Conservation (phyloP, 2,113 vertebrate genomes). For the Eublepharis macularius region DNA sequence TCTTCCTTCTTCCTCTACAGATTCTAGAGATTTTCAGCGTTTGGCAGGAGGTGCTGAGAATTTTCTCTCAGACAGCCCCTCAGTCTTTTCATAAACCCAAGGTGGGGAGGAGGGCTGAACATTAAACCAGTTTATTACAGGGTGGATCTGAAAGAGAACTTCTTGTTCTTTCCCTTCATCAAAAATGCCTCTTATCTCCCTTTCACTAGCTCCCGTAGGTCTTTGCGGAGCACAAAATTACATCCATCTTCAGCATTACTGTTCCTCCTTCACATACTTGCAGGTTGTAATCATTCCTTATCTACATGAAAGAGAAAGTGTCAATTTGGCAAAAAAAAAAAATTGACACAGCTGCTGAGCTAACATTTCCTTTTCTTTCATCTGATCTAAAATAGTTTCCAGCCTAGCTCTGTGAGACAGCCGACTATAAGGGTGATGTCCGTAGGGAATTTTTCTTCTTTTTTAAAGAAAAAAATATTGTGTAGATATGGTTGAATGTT, state of each 20-base stretch:
- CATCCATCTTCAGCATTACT: slow-evolving; percentile 12
- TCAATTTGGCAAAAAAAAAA: slow-evolving; percentile 45
- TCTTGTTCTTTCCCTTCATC: neutral
- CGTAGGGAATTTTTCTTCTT: slow-evolving; percentile 33
- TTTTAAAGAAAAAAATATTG: neutral
- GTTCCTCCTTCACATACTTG: slow-evolving; percentile 21
- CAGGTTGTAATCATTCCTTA: slow-evolving; percentile 36
- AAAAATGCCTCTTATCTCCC: neutral
- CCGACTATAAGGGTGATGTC: neutral
- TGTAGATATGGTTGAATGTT: slow-evolving; percentile 54
- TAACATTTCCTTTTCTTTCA: slow-evolving; percentile 57
- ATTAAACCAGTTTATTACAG: neutral
- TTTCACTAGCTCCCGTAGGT: slow-evolving; percentile 6
- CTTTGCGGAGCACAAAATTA: slow-evolving; percentile 31
- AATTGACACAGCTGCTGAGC: slow-evolving; percentile 4
- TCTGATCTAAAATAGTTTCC: slow-evolving; percentile 51
- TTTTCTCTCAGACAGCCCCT: neutral
- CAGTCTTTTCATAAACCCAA: neutral
- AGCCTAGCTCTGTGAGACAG: slow-evolving; percentile 17
- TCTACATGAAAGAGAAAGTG: slow-evolving; percentile 20
- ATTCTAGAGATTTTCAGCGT: too few species aligned
- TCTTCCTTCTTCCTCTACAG: too few species aligned
- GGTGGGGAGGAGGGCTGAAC: neutral
- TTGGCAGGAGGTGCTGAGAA: neutral
- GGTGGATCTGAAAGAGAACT: neutral